Evolutionary conservation across 1,140 invertebrate species (phyloP).

Genomic region (Bilobella aurantiaca): DNA sequence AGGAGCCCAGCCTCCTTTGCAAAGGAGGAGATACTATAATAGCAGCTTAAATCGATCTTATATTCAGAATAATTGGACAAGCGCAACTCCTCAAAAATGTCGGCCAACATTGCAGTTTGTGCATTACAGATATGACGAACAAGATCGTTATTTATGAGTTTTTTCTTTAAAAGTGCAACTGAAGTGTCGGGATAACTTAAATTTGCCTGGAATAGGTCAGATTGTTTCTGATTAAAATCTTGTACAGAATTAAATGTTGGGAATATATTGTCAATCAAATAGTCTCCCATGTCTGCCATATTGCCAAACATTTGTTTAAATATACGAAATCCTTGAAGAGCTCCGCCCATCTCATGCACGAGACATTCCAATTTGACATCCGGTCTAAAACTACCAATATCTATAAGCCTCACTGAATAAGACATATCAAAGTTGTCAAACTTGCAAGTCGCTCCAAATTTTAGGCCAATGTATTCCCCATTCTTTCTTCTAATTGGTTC

Average conservation of each 20-base stretch:
- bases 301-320: not conserved
- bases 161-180: not conserved
- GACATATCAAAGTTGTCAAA: not conserved
- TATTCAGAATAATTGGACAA: not conserved
- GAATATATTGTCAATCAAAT: not conserved
- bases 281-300: not conserved
- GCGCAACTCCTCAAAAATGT: not conserved
- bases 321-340: not conserved
- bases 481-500: not conserved
- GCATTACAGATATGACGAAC: not conserved
- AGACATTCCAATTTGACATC: not conserved
- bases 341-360: not conserved
- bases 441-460: not conserved
- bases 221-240: not conserved
- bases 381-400: not conserved
- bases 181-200: not conserved
- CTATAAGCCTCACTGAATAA: not conserved
- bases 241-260: not conserved
- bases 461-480: not conserved
- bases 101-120: not conserved
- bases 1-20: not conserved
- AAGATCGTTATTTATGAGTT: not conserved
- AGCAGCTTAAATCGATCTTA: not conserved
- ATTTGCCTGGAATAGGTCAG: not conserved
- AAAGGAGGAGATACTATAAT: not conserved